Evolutionary conservation across 2,888 invertebrate species (phyloP).

Genomic region (Leptinotarsa tumamoca): DNA sequence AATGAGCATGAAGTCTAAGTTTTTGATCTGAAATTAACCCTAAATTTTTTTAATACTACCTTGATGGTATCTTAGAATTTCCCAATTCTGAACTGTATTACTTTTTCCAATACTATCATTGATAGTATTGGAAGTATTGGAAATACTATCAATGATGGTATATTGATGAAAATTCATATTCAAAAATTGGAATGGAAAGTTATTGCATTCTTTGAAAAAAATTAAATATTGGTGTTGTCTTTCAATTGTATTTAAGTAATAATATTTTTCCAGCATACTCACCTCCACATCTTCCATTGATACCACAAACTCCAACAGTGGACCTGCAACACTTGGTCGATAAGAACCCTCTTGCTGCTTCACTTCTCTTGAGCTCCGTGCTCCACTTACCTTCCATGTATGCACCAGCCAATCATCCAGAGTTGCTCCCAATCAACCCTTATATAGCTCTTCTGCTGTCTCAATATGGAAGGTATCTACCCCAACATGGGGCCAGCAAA

Average conservation of each 20-base stretch:
- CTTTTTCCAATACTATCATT: too few relatives aligned
- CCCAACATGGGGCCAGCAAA: conserved; percentile 61
- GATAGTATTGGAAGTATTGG: too few relatives aligned
- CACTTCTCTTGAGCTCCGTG: conserved; percentile 57
- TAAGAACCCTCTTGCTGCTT: conserved; percentile 58
- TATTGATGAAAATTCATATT: too few relatives aligned
- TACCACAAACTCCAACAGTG: conserved; percentile 17
- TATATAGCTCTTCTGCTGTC: conserved; percentile 73
- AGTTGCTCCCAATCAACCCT: conserved; percentile 72
- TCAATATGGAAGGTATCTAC: conserved; percentile 74
- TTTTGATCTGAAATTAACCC: too few relatives aligned
- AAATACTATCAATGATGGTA: too few relatives aligned
- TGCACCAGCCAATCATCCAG: conserved; percentile 69
- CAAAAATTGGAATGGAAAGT: too few relatives aligned
- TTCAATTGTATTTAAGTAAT: neutral
- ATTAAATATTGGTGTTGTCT: too few relatives aligned
- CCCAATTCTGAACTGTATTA: too few relatives aligned
- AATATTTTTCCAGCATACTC: conserved; percentile 22
- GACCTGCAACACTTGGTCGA: conserved; percentile 29
- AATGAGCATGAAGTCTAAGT: too few relatives aligned
- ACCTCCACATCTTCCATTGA: conserved; percentile 24
- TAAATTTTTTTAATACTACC: too few relatives aligned
- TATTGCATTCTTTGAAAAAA: too few relatives aligned
- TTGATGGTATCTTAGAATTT: too few relatives aligned
- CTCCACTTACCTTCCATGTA: conserved; percentile 54